A percentile compares a stretch with the other conserved stretches of the same genome.
These are phyloP conservation scores for Drosophila macrospina DNA, from an alignment of 2,888 invertebrate species.

Conservation along the genomic window DNA sequence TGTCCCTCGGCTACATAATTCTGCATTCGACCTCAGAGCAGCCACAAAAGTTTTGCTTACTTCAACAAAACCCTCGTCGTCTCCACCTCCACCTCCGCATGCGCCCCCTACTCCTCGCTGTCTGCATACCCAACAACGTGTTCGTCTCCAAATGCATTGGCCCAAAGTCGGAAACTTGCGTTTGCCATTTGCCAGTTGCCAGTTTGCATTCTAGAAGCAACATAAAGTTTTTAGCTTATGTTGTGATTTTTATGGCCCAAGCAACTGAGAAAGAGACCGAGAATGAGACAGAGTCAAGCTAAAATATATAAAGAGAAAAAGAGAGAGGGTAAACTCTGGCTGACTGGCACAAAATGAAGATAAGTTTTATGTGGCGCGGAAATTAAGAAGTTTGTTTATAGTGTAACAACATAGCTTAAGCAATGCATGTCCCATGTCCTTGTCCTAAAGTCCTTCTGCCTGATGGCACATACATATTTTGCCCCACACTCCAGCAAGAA, in stretches of 20 bases:
- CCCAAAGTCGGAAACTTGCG: constrained; percentile 69
- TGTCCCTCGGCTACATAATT: constrained; percentile 61
- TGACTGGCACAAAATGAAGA: constrained; percentile 69
- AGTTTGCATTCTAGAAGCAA: constrained; percentile 70
- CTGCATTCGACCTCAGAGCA: constrained; percentile 70
- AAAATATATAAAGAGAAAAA: background rate
- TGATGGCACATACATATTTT: constrained; percentile 9
- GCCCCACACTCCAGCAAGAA: too few relatives aligned
- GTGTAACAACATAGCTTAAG: constrained; percentile 33
- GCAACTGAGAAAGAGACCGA: constrained; percentile 9
- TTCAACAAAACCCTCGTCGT: constrained; percentile 27
- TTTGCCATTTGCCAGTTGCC: constrained; percentile 79
- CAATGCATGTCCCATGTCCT: constrained; percentile 28
- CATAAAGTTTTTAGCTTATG: constrained; percentile 81
- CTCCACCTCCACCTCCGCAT: too few relatives aligned
- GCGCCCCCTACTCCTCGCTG: too few relatives aligned
- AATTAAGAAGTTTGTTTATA: constrained; percentile 80
- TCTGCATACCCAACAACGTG: background rate
- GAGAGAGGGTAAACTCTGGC: constrained; percentile 21
- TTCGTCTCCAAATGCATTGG: constrained; percentile 65
- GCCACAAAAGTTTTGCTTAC: constrained; percentile 75
- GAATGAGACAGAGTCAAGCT: constrained; percentile 4
- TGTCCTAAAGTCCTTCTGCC: constrained; percentile 1
- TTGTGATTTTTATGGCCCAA: constrained; percentile 76
- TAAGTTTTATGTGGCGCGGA: constrained; percentile 81